Evolutionary conservation across 2,888 invertebrate genomes (phyloP).

Genomic region (Morinoia aosen): DNA sequence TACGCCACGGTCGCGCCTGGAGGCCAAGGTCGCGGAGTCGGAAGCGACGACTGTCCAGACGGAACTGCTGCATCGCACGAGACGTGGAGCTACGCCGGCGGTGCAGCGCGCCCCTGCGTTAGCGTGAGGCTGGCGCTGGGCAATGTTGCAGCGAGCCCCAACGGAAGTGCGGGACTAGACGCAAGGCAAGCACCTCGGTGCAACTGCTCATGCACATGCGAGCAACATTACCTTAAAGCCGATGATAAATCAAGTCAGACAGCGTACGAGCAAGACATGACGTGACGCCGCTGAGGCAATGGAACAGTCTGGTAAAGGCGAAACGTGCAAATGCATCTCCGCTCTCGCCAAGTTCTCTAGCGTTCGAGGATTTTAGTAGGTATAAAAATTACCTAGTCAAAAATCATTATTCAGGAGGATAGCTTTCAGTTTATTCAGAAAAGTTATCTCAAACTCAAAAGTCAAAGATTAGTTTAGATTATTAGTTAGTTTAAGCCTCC

Average conservation of each 20-base stretch:
- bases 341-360: not conserved
- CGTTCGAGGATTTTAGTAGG: not conserved
- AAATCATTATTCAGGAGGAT: not conserved
- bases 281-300: not conserved
- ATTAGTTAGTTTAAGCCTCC: not conserved
- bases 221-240: not conserved
- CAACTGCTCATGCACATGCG: not conserved
- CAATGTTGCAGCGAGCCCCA: not conserved
- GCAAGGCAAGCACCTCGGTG: not conserved
- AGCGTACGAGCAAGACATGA: not conserved
- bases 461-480: not conserved
- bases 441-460: not conserved
- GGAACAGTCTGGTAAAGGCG: not conserved
- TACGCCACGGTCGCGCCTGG: not conserved
- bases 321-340: not conserved
- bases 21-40: not conserved
- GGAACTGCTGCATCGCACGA: not conserved
- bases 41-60: not conserved
- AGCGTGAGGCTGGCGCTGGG: not conserved
- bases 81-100: not conserved
- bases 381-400: not conserved
- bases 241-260: not conserved
- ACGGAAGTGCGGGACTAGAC: not conserved
- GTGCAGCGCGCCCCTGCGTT: not conserved
- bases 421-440: not conserved